Conservation (phyloP, 2,113 vertebrate genomes). For the Ophthalmolycus amberensis region DNA sequence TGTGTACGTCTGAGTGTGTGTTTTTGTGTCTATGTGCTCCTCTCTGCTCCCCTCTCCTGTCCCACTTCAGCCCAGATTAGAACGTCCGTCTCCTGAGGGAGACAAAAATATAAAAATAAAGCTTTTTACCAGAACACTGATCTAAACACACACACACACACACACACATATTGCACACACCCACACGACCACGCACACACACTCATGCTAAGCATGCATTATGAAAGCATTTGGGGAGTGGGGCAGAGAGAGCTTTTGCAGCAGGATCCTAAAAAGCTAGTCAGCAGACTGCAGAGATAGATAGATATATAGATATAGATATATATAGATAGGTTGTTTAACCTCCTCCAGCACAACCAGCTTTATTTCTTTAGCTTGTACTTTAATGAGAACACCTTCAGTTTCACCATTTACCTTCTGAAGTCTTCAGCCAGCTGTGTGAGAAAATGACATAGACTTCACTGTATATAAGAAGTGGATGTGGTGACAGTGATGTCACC, state of each 20-base stretch:
- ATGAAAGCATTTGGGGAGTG: constrained; percentile 50
- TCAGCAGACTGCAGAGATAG: constrained; percentile 45
- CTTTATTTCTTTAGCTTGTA: neutral
- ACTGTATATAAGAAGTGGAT: too few species aligned
- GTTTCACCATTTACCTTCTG: neutral
- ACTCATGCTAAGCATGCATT: constrained; percentile 42
- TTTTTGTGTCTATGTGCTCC: constrained; percentile 30
- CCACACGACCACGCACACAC: neutral
- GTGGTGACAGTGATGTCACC: too few species aligned
- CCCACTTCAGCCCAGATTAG: constrained; percentile 79
- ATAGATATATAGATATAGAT: constrained; percentile 1
- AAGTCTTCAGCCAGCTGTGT: neutral
- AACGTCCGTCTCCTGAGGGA: constrained; percentile 72
- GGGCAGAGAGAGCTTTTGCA: constrained; percentile 49
- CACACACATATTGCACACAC: constrained; percentile 1
- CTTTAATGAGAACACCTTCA: neutral
- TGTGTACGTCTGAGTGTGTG: constrained; percentile 16
- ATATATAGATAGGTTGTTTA: neutral
- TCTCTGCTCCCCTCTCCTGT: constrained; percentile 65
- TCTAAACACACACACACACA: constrained; percentile 66
- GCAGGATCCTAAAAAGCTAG: constrained; percentile 65
- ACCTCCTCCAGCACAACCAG: neutral
- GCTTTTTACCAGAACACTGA: constrained; percentile 76
- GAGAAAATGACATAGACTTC: neutral
- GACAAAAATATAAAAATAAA: constrained; percentile 78